Percentiles rank a stretch among this genome's conserved stretches.
These are phyloP conservation scores for Lepidurus couesii DNA, from an alignment of 1,140 invertebrate genomes.

Conservation along the genomic window DNA sequence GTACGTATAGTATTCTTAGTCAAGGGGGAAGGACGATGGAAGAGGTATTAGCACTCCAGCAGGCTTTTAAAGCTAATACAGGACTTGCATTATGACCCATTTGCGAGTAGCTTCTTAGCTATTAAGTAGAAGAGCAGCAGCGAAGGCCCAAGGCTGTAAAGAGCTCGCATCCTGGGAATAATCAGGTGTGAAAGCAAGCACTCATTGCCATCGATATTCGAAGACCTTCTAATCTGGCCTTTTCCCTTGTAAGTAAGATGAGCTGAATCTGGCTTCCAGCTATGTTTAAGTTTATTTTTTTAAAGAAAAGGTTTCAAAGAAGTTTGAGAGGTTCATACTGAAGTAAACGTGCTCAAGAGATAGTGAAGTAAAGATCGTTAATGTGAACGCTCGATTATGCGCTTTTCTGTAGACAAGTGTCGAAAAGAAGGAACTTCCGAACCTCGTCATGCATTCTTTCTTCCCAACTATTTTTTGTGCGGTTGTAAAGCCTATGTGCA, in stretches of 20 bases:
- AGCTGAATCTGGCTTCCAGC: too few species aligned
- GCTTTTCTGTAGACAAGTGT: too few species aligned
- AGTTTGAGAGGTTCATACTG: too few species aligned
- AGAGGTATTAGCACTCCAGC: slow-evolving; percentile 4
- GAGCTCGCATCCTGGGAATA: not conserved
- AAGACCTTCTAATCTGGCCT: not conserved
- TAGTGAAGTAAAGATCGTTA: too few species aligned
- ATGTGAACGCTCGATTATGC: too few species aligned
- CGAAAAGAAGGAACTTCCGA: too few species aligned
- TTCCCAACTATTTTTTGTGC: not conserved
- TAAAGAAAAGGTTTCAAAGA: too few species aligned
- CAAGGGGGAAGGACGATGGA: not conserved
- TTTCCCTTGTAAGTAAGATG: not conserved
- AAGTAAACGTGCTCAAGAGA: too few species aligned
- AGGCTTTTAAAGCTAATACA: not conserved
- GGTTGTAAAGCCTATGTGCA: not conserved
- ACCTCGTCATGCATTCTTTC: not conserved
- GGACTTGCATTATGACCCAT: not conserved
- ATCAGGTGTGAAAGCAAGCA: not conserved
- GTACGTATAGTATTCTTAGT: not conserved
- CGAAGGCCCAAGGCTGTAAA: not conserved
- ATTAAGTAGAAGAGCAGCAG: not conserved
- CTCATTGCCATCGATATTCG: not conserved
- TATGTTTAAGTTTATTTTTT: too few species aligned
- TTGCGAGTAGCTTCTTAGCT: not conserved